phyloP scores from a whole-genome alignment of 2,888 invertebrate genomes.

The Sicus ferrugineus region DNA sequence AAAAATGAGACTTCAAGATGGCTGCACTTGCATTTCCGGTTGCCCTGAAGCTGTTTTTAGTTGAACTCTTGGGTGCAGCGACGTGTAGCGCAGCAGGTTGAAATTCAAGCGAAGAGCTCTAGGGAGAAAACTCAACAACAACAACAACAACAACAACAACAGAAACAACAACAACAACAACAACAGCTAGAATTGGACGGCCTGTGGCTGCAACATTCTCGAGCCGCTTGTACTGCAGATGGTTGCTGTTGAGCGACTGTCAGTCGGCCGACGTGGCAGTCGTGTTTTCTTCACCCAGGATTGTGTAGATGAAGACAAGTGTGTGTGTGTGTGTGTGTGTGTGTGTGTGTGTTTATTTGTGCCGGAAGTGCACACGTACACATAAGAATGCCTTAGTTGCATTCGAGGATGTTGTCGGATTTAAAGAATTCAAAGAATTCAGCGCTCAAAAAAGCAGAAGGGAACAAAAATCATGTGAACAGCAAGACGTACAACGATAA shows the following conservation, averaged over 20 bases:
- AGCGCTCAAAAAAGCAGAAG: background rate
- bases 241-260: background rate
- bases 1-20: no score
- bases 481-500: no score
- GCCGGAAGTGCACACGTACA: background rate
- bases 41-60: background rate
- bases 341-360: no score
- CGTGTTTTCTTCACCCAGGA: no score
- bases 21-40: background rate
- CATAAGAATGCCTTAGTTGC: background rate
- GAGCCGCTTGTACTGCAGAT: constrained; percentile 14
- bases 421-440: background rate
- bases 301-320: no score
- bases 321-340: no score
- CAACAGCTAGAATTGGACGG: background rate
- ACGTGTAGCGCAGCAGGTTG: background rate
- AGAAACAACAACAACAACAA: background rate
- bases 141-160: no score
- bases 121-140: background rate
- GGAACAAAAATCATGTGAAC: no score
- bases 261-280: background rate
- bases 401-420: background rate
- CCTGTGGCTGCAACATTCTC: constrained; percentile 5
- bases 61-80: background rate
- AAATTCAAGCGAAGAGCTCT: background rate